Evolutionary conservation across 2,797 vertebrate genomes (phyloP).

Genomic region (Pristis pectinata): DNA sequence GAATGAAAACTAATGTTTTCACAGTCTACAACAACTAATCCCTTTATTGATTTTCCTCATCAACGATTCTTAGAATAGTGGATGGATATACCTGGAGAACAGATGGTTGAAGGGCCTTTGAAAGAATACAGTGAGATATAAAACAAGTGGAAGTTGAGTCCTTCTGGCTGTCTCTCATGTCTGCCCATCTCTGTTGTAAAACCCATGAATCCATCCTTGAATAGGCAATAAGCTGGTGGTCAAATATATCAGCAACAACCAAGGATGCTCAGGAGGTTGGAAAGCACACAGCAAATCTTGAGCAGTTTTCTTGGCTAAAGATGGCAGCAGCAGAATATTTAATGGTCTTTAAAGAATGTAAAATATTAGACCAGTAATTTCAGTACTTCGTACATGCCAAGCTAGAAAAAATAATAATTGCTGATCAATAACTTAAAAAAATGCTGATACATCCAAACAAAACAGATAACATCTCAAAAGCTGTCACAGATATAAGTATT

Average conservation of each 20-base stretch:
- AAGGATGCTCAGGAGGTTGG: not conserved
- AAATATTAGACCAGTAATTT: too few species aligned
- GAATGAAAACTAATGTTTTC: not conserved
- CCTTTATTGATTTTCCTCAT: not conserved
- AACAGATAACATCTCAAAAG: too few species aligned
- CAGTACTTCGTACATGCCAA: too few species aligned
- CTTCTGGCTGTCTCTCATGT: not conserved
- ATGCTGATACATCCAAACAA: too few species aligned
- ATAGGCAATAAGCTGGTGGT: not conserved
- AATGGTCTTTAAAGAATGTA: not conserved
- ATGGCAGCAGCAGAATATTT: not conserved
- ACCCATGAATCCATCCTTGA: not conserved
- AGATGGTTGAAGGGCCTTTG: not conserved
- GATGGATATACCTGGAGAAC: not conserved
- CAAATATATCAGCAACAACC: not conserved
- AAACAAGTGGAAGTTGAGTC: not conserved
- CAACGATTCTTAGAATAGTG: not conserved
- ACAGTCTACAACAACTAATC: not conserved
- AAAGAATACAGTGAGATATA: not conserved
- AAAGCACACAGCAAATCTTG: not conserved
- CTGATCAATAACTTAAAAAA: too few species aligned
- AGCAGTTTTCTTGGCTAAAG: not conserved
- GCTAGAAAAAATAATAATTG: too few species aligned
- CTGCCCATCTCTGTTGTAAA: not conserved
- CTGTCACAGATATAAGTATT: too few species aligned